Evolutionary conservation across 2,888 invertebrate species (phyloP).

Genomic region (Ornithoptera alexandrae): DNA sequence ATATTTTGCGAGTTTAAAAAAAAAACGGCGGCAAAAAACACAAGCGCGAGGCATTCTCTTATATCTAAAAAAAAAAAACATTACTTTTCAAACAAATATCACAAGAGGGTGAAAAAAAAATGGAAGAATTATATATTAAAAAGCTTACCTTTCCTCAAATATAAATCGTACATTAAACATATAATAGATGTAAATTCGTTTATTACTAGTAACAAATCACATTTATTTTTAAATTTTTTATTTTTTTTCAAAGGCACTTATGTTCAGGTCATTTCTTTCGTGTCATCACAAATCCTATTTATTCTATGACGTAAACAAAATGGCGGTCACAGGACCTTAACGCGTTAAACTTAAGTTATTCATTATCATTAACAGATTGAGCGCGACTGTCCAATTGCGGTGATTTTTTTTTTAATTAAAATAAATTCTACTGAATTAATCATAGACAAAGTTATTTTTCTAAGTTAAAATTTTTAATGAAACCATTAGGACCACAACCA

Average conservation of each 20-base stretch:
- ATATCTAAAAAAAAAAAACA: conserved; percentile 32
- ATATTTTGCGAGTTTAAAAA: not conserved
- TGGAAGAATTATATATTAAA: conserved; percentile 49
- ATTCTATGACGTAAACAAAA: not conserved
- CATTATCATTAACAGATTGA: not conserved
- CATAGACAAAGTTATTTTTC: too few relatives aligned
- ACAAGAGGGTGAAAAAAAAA: conserved; percentile 41
- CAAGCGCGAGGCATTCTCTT: conserved; percentile 25
- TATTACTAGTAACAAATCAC: conserved; percentile 36
- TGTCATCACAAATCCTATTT: not conserved
- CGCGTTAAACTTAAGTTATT: too few relatives aligned
- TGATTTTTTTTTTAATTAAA: too few relatives aligned
- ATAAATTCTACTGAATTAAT: too few relatives aligned
- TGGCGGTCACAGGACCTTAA: not conserved
- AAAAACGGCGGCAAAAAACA: conserved; percentile 9
- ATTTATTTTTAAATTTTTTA: conserved; percentile 29
- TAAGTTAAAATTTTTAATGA: too few relatives aligned
- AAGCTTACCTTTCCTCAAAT: conserved; percentile 19
- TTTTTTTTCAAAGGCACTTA: conserved; percentile 38
- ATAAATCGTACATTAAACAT: conserved; percentile 37
- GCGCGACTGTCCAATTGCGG: not conserved
- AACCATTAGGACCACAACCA: too few relatives aligned
- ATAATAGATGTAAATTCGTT: conserved; percentile 35
- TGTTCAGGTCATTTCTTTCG: conserved; percentile 16
- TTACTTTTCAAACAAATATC: conserved; percentile 45